These are phyloP conservation scores for Zootermopsis nevadensis DNA, from an alignment of 2,888 invertebrate species.

Conservation along the genomic window DNA sequence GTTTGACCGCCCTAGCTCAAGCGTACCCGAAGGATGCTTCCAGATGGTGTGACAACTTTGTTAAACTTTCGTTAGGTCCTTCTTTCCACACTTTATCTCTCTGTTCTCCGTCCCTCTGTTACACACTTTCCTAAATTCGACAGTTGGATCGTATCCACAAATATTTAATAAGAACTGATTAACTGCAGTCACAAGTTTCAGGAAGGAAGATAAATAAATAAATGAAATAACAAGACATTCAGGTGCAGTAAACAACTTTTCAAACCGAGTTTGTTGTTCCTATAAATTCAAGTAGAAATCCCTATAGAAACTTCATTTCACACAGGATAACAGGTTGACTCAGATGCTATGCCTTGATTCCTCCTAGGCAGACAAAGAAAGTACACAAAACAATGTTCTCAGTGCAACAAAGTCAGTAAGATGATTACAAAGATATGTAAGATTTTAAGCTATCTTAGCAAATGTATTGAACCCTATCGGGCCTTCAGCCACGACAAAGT, in stretches of 20 bases:
- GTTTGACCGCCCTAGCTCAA: neutral
- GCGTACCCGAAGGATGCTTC: neutral
- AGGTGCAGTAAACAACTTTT: neutral
- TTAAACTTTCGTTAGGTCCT: neutral
- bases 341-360: too few relatives aligned
- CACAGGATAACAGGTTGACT: too few relatives aligned
- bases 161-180: neutral
- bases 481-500: too few relatives aligned
- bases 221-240: neutral
- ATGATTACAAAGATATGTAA: too few relatives aligned
- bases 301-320: too few relatives aligned
- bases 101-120: neutral
- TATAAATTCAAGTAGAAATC: too few relatives aligned
- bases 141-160: neutral
- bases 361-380: too few relatives aligned
- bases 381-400: too few relatives aligned
- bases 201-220: neutral
- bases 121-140: neutral
- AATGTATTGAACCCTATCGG: too few relatives aligned
- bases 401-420: too few relatives aligned
- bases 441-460: too few relatives aligned
- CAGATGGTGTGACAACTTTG: constrained; percentile 20
- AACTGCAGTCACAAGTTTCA: neutral
- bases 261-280: neutral
- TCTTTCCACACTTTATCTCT: neutral